phyloP scores from a whole-genome alignment of 92 coral and sea anemone genomes.

The Meandrina meandrites region DNA sequence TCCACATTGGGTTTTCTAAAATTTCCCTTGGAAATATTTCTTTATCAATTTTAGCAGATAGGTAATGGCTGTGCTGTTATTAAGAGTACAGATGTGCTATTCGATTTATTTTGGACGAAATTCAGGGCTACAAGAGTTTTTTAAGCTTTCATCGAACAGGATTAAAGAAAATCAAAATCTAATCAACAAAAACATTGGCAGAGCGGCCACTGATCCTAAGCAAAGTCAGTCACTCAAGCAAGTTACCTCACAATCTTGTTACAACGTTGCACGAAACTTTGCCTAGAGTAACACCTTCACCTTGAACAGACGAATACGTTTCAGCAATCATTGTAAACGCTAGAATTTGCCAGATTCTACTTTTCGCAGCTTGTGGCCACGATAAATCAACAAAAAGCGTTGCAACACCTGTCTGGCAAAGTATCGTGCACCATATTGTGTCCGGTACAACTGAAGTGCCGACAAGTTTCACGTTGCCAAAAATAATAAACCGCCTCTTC shows the following conservation, averaged over 20 bases:
- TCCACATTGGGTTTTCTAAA: background rate
- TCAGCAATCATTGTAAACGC: background rate
- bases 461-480: background rate
- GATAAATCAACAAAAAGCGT: background rate
- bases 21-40: background rate
- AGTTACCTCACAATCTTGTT: background rate
- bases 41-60: background rate
- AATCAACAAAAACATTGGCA: background rate
- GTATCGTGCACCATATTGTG: background rate
- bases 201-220: no score
- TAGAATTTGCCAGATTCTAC: no score
- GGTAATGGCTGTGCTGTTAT: background rate
- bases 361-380: no score
- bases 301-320: background rate
- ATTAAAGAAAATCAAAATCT: background rate
- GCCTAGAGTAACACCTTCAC: background rate
- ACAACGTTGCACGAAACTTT: background rate
- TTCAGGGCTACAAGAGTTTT: background rate
- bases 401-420: background rate
- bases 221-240: background rate
- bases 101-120: background rate
- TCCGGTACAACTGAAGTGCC: background rate
- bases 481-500: background rate
- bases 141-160: background rate
- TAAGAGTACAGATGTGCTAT: no score